Evolutionary conservation across 2,113 vertebrate genomes (phyloP).

Genomic region (Alces alces): DNA sequence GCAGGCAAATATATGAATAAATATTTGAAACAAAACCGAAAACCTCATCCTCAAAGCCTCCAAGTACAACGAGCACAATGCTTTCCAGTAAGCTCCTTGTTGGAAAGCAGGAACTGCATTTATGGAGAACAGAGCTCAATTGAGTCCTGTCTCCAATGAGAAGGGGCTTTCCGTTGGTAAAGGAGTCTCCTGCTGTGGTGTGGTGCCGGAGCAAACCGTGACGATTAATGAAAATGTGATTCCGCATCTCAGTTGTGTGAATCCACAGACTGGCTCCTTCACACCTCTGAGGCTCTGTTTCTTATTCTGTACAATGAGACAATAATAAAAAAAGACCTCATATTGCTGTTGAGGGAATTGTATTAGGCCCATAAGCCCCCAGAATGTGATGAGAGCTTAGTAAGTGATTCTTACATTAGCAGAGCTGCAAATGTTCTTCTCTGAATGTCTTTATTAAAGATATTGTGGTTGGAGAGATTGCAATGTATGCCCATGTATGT

Average conservation of each 20-base stretch:
- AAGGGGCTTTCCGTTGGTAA: neutral
- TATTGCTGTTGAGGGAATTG: neutral
- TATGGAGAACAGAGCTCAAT: neutral
- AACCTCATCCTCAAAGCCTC: neutral
- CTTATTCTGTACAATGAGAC: neutral
- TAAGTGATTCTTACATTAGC: neutral
- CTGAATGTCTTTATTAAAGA: neutral
- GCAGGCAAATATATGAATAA: neutral
- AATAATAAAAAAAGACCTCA: neutral
- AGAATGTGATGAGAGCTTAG: neutral
- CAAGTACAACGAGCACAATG: neutral
- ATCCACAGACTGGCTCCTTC: neutral
- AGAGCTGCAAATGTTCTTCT: neutral
- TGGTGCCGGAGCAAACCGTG: neutral
- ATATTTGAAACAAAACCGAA: neutral
- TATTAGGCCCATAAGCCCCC: neutral
- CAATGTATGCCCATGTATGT: rapidly evolving
- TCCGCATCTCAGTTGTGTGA: neutral
- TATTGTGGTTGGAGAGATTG: neutral
- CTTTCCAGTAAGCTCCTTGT: neutral
- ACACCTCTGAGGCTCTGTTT: neutral
- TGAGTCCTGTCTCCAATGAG: neutral
- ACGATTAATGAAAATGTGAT: neutral
- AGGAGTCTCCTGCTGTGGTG: neutral
- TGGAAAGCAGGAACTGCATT: neutral